A percentile compares a stretch with the other conserved stretches of the same genome.
phyloP scores from a whole-genome alignment of 2,797 vertebrate genomes.

The Rhynchonycteris naso region DNA sequence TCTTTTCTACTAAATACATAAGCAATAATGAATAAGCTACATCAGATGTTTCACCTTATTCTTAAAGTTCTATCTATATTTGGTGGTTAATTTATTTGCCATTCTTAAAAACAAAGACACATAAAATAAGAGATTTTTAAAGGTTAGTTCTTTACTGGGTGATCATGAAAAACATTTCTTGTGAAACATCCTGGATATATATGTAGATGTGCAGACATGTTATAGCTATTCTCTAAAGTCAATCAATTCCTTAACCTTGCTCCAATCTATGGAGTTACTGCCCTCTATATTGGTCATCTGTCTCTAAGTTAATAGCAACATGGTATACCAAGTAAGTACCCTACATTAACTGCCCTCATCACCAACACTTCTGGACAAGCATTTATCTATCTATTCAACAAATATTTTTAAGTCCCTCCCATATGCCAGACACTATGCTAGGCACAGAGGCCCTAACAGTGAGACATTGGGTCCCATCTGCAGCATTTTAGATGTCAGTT shows the following conservation, averaged over 20 bases:
- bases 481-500: not conserved
- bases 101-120: conserved; percentile 48
- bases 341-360: not conserved
- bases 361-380: not conserved
- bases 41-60: not conserved
- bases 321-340: not conserved
- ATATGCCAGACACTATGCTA: not conserved
- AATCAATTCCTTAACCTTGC: not conserved
- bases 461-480: not conserved
- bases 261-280: not conserved
- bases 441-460: not conserved
- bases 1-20: conserved; percentile 23
- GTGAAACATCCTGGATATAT: not conserved
- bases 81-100: not conserved
- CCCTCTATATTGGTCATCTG: not conserved
- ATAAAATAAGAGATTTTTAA: conserved; percentile 6
- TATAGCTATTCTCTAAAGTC: not conserved
- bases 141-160: not conserved
- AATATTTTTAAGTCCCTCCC: not conserved
- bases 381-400: not conserved
- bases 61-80: not conserved
- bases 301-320: not conserved
- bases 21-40: conserved; percentile 27
- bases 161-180: not conserved
- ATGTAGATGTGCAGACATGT: not conserved